A percentile compares a stretch with the other conserved stretches of the same genome.
Evolutionary conservation across 1,140 invertebrate genomes (phyloP).

Genomic region (Drosophila varians): DNA sequence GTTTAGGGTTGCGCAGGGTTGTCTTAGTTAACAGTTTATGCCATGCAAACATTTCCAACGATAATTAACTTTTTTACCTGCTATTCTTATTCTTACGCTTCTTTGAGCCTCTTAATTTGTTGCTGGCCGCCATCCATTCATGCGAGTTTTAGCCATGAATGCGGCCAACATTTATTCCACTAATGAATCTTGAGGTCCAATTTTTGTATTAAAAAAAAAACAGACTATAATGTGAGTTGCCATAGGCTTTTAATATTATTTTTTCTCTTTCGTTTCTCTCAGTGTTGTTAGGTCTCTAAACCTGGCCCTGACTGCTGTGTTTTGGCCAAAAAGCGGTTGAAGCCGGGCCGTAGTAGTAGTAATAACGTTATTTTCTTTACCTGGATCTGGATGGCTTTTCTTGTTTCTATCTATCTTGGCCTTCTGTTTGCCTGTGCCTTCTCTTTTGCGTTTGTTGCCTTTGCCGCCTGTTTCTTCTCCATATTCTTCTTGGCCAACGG

Average conservation of each 20-base stretch:
- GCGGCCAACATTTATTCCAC: slow-evolving; percentile 23
- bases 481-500: no score
- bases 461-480: slow-evolving; percentile 47
- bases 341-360: slow-evolving; percentile 4
- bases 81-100: slow-evolving; percentile 33
- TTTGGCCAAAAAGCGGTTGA: slow-evolving; percentile 38
- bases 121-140: slow-evolving; percentile 31
- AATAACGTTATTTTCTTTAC: slow-evolving; percentile 47
- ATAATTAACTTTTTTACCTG: slow-evolving; percentile 41
- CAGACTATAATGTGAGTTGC: no score
- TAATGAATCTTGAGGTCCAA: no score
- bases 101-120: slow-evolving; percentile 46
- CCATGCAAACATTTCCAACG: slow-evolving; percentile 40
- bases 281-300: slow-evolving; percentile 11
- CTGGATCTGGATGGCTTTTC: slow-evolving; percentile 29
- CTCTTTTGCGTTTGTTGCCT: slow-evolving; percentile 36
- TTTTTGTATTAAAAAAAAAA: no score
- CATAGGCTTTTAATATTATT: no score
- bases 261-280: not conserved
- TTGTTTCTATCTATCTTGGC: slow-evolving; percentile 31
- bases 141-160: slow-evolving; percentile 23
- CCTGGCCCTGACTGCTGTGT: not conserved
- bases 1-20: no score
- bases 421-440: slow-evolving; percentile 12
- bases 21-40: slow-evolving; percentile 36